These are phyloP conservation scores for Diabrotica virgifera DNA, from an alignment of 1,140 invertebrate species.

Conservation along the genomic window DNA sequence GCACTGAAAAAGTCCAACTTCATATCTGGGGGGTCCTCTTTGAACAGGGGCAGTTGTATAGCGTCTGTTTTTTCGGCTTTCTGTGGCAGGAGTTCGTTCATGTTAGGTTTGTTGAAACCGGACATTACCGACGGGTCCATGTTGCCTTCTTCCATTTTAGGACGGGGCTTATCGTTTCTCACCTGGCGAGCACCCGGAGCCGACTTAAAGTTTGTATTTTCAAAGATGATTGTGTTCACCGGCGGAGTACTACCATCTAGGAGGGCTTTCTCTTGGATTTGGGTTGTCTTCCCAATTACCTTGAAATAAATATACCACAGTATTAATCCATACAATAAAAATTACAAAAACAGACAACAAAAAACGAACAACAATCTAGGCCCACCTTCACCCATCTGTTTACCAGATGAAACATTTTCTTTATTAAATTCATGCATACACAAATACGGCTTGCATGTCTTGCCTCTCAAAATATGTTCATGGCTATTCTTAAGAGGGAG, in stretches of 20 bases:
- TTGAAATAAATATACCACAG: background rate
- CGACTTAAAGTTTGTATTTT: conserved; percentile 86
- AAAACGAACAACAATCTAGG: no score
- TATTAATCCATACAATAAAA: background rate
- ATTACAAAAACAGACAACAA: background rate
- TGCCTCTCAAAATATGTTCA: no score
- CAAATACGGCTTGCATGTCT: no score
- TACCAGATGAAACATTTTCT: no score
- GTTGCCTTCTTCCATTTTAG: conserved; percentile 38
- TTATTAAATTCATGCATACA: no score
- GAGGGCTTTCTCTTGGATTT: conserved; percentile 57
- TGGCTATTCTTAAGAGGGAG: no score
- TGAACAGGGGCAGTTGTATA: conserved; percentile 61
- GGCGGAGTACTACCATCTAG: conserved; percentile 73
- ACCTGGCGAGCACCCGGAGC: conserved; percentile 51
- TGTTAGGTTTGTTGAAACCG: conserved; percentile 61
- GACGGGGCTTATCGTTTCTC: conserved; percentile 38
- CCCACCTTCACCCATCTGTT: no score
- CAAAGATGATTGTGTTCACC: conserved; percentile 87
- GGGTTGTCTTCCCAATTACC: conserved; percentile 41
- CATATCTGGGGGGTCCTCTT: conserved; percentile 82
- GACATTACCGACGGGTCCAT: conserved; percentile 38
- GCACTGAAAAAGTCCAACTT: conserved; percentile 90
- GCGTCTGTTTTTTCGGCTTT: conserved; percentile 50
- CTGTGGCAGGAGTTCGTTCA: conserved; percentile 53